A percentile compares a stretch with the other conserved stretches of the same genome.
Evolutionary conservation across 1,140 invertebrate genomes (phyloP).

Genomic region (Lamellibrachia luymesi): DNA sequence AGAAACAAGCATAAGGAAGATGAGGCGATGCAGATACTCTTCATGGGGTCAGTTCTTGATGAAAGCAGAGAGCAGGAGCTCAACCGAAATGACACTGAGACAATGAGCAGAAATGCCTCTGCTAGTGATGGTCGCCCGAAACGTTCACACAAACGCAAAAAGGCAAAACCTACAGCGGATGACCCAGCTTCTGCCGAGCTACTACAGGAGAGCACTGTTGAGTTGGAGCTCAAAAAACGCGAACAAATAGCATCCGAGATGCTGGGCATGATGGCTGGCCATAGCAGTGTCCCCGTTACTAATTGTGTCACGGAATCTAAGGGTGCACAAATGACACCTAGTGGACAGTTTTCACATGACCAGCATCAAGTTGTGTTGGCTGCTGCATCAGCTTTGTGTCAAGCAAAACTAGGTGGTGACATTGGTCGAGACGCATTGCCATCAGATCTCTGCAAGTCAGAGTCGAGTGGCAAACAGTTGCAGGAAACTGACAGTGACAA

Average conservation of each 20-base stretch:
- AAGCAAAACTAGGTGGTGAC: background rate
- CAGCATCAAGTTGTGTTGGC: background rate
- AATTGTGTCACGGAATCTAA: background rate
- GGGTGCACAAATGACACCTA: background rate
- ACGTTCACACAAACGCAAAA: background rate
- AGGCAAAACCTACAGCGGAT: background rate
- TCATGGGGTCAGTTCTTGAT: background rate
- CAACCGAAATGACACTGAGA: background rate
- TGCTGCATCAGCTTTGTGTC: background rate
- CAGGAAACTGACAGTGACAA: background rate
- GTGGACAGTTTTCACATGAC: background rate
- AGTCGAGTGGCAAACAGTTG: background rate
- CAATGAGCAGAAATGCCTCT: background rate
- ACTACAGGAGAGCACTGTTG: background rate
- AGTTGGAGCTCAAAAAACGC: background rate
- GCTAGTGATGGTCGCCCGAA: background rate
- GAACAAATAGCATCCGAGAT: background rate
- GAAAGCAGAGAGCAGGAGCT: background rate
- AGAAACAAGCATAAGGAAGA: constrained; percentile 24
- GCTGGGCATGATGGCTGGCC: background rate
- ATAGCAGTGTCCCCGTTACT: background rate
- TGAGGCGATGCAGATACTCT: constrained; percentile 10
- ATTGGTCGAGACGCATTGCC: background rate
- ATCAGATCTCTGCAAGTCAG: background rate
- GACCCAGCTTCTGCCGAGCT: background rate